These are phyloP conservation scores for Eurytoma californica DNA, from an alignment of 2,888 invertebrate species.

Conservation along the genomic window DNA sequence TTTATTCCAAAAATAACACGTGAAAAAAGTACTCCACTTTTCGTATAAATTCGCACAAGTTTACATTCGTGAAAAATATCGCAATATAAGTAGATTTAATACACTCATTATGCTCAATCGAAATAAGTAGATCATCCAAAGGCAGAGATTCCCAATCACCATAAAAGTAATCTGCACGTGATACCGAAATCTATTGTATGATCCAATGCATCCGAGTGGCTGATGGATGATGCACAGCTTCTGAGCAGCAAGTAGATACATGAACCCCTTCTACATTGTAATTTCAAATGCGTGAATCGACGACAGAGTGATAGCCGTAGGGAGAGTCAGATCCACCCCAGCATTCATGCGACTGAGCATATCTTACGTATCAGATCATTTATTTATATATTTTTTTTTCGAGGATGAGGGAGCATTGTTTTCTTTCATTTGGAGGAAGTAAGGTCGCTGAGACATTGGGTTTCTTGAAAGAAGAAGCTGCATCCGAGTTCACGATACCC, in stretches of 20 bases:
- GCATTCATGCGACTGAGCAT: slow-evolving; percentile 19
- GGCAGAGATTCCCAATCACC: slow-evolving; percentile 25
- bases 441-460: slow-evolving; percentile 75
- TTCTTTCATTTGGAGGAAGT: slow-evolving; percentile 48
- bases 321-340: slow-evolving; percentile 4
- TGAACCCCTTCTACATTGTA: slow-evolving; percentile 8
- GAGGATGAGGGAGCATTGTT: slow-evolving; percentile 3
- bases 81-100: background rate
- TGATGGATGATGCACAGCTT: slow-evolving; percentile 55
- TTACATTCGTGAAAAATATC: slow-evolving; percentile 7
- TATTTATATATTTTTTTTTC: slow-evolving; percentile 15
- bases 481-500: slow-evolving; percentile 72
- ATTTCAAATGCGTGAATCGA: slow-evolving; percentile 20
- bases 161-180: slow-evolving; percentile 47
- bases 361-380: too few relatives aligned
- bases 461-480: slow-evolving; percentile 56
- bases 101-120: slow-evolving; percentile 10
- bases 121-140: slow-evolving; percentile 15
- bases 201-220: slow-evolving; percentile 49
- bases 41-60: background rate
- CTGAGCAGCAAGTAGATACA: slow-evolving; percentile 51
- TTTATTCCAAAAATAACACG: too few relatives aligned
- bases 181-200: slow-evolving; percentile 33
- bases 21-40: too few relatives aligned
- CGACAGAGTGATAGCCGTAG: slow-evolving; percentile 1